Conservation (phyloP, 2,888 invertebrate species). For the Papilio gigon region DNA sequence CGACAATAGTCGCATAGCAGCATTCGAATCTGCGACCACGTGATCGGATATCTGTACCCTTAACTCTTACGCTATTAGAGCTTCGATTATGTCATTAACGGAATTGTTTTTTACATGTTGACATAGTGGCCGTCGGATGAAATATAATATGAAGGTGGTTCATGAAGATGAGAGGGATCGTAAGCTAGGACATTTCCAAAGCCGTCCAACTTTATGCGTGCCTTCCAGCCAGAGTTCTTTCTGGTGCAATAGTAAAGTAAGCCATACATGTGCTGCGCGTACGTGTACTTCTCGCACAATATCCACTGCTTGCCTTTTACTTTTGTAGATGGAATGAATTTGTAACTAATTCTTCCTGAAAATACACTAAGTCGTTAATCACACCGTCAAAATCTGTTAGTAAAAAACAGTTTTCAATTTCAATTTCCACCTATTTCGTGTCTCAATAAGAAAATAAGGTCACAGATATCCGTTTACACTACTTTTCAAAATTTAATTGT, state of each 20-base stretch:
- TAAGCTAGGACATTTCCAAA: constrained; percentile 35
- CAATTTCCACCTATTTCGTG: no score
- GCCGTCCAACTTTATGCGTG: constrained; percentile 41
- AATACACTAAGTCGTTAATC: constrained; percentile 6
- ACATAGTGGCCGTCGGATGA: constrained; percentile 42
- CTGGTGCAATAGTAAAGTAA: constrained; percentile 47
- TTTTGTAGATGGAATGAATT: constrained; percentile 47
- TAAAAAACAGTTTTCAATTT: no score
- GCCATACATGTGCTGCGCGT: constrained; percentile 46
- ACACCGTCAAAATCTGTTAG: background rate
- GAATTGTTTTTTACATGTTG: background rate
- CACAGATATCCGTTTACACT: no score
- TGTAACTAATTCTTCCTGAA: constrained; percentile 42
- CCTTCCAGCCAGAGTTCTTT: constrained; percentile 46
- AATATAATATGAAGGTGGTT: constrained; percentile 45
- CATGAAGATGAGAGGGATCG: constrained; percentile 41
- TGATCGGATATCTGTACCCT: no score
- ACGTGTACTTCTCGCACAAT: constrained; percentile 54
- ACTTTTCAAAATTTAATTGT: no score
- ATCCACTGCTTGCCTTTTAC: constrained; percentile 49
- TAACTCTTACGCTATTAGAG: no score
- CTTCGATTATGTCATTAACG: no score
- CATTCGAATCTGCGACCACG: no score
- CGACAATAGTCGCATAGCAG: no score
- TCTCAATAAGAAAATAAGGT: no score